Conservation (phyloP, 1,140 invertebrate species). For the Zaprionus kolodkinae region DNA sequence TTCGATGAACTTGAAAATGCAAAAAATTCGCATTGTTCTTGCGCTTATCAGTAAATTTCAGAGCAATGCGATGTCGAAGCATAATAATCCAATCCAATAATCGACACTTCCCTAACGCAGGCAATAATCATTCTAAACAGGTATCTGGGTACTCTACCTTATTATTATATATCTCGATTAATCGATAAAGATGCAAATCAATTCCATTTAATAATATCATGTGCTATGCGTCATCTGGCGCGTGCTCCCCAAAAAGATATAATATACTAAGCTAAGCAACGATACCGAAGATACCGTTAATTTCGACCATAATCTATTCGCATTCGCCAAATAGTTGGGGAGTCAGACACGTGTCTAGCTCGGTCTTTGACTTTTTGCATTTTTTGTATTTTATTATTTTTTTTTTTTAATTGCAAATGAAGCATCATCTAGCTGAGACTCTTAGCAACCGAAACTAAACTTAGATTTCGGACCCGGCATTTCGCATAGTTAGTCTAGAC, state of each 20-base stretch:
- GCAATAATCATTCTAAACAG: neutral
- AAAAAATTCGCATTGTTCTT: neutral
- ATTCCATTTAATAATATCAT: neutral
- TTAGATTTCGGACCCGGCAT: neutral
- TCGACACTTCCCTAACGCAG: neutral
- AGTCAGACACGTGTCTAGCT: neutral
- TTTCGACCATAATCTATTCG: neutral
- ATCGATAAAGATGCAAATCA: neutral
- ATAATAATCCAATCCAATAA: neutral
- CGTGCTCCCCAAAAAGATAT: neutral
- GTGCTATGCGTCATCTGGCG: neutral
- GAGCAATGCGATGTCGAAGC: neutral
- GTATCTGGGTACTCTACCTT: neutral
- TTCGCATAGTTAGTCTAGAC: neutral
- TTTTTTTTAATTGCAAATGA: too few relatives aligned
- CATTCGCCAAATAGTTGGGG: neutral
- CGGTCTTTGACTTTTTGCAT: neutral
- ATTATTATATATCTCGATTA: too few relatives aligned
- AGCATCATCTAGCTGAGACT: neutral
- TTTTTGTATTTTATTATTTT: too few relatives aligned
- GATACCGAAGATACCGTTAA: neutral
- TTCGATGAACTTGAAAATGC: neutral
- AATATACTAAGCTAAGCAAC: neutral
- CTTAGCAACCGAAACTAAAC: neutral
- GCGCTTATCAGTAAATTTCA: neutral